phyloP scores from a whole-genome alignment of 2,888 invertebrate genomes.

The Lasioglossum calceatum region DNA sequence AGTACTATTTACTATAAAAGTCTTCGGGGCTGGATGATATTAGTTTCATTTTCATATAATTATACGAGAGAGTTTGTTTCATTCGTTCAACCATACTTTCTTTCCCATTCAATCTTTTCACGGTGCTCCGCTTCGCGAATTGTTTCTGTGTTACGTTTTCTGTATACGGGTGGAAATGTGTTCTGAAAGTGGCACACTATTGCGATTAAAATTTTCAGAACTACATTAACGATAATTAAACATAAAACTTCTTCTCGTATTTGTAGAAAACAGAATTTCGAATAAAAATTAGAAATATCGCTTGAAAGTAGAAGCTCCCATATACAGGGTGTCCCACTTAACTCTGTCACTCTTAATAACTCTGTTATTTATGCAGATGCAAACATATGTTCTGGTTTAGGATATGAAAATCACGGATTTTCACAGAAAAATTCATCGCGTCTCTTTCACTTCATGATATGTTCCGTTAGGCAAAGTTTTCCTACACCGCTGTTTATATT shows the following conservation, averaged over 20 bases:
- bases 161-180: not conserved
- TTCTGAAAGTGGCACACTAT: not conserved
- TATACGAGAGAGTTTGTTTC: not conserved
- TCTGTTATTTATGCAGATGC: no score
- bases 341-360: no score
- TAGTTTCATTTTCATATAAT: not conserved
- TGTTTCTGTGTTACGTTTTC: not conserved
- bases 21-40: not conserved
- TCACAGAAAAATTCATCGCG: not conserved
- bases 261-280: not conserved
- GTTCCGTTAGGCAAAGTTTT: not conserved
- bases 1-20: not conserved
- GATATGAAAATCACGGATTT: not conserved
- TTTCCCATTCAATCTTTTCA: not conserved
- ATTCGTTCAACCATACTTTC: not conserved
- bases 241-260: not conserved
- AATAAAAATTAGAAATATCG: no score
- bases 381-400: no score
- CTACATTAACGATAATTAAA: not conserved
- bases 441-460: not conserved
- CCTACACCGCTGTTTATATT: not conserved
- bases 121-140: constrained; percentile 2
- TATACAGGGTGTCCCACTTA: no score
- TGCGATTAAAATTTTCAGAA: not conserved
- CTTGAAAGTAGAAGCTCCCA: no score